Conservation (phyloP, 2,888 invertebrate genomes). For the Melieria crassipennis region DNA sequence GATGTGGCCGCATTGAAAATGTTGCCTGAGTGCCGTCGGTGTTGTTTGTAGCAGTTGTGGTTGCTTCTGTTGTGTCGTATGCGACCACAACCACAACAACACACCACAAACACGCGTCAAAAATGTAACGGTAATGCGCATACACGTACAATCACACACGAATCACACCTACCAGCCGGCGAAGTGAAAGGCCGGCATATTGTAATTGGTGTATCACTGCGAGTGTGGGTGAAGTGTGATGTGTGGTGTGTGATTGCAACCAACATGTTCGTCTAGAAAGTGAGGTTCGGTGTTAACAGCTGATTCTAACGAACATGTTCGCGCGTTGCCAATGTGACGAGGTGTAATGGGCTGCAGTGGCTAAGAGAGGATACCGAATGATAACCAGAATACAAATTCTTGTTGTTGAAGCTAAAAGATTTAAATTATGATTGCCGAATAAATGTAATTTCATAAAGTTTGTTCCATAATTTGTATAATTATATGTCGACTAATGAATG, state of each 20-base stretch:
- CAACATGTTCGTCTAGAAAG: not conserved
- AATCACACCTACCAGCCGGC: too few relatives aligned
- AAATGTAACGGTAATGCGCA: conserved; percentile 54
- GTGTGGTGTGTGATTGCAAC: not conserved
- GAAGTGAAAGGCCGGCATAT: not conserved
- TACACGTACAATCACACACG: conserved; percentile 2
- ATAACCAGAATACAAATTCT: too few relatives aligned
- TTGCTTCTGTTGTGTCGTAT: conserved; percentile 5
- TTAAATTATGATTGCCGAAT: too few relatives aligned
- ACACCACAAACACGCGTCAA: conserved; percentile 62
- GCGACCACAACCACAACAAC: conserved; percentile 57
- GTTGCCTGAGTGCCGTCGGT: not conserved
- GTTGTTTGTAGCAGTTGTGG: conserved; percentile 24
- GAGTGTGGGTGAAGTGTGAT: not conserved
- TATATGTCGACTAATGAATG: too few relatives aligned
- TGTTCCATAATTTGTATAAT: too few relatives aligned
- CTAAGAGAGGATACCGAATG: too few relatives aligned
- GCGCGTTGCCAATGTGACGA: too few relatives aligned
- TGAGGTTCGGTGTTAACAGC: conserved; percentile 22
- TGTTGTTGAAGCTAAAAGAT: too few relatives aligned
- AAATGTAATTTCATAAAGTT: too few relatives aligned
- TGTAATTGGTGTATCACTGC: not conserved
- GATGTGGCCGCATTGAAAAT: too few relatives aligned
- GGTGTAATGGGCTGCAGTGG: too few relatives aligned
- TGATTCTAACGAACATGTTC: conserved; percentile 34